These are phyloP conservation scores for Dasysyrphus tricinctus DNA, from an alignment of 2,888 invertebrate species.

Conservation along the genomic window DNA sequence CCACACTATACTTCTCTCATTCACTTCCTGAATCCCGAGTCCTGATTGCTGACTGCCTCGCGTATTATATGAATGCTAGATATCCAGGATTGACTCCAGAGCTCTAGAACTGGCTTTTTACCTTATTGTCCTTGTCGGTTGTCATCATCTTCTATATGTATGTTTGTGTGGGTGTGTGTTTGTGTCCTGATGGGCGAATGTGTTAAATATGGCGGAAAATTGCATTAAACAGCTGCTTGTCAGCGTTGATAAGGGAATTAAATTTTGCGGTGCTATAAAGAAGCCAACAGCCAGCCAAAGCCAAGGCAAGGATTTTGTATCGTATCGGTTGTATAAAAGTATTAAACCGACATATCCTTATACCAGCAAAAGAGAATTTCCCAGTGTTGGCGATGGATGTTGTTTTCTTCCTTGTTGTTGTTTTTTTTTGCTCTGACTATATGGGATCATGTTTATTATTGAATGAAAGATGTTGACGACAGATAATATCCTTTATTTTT, in stretches of 20 bases:
- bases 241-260: slow-evolving; percentile 83
- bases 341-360: slow-evolving; percentile 35
- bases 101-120: slow-evolving; percentile 27
- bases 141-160: slow-evolving; percentile 12
- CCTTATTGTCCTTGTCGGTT: slow-evolving; percentile 49
- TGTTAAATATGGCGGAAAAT: slow-evolving; percentile 83
- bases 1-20: slow-evolving; percentile 32
- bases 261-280: slow-evolving; percentile 82
- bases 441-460: slow-evolving; percentile 70
- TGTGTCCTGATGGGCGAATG: slow-evolving; percentile 69
- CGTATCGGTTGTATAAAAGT: slow-evolving; percentile 55
- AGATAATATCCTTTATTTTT: slow-evolving; percentile 75
- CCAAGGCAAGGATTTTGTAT: slow-evolving; percentile 62
- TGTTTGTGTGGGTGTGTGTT: neutral
- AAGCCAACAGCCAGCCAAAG: slow-evolving; percentile 53
- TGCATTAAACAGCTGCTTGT: slow-evolving; percentile 83
- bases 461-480: slow-evolving; percentile 74
- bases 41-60: slow-evolving; percentile 7
- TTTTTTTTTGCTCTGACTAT: slow-evolving; percentile 20
- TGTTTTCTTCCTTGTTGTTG: neutral
- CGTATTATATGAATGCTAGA: slow-evolving; percentile 31
- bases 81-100: slow-evolving; percentile 42
- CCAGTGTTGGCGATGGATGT: slow-evolving; percentile 42
- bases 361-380: neutral
- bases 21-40: slow-evolving; percentile 33